Percentiles rank a stretch among this genome's conserved stretches.
Evolutionary conservation across 2,113 vertebrate species (phyloP).

Genomic region (Oreamnos americanus): DNA sequence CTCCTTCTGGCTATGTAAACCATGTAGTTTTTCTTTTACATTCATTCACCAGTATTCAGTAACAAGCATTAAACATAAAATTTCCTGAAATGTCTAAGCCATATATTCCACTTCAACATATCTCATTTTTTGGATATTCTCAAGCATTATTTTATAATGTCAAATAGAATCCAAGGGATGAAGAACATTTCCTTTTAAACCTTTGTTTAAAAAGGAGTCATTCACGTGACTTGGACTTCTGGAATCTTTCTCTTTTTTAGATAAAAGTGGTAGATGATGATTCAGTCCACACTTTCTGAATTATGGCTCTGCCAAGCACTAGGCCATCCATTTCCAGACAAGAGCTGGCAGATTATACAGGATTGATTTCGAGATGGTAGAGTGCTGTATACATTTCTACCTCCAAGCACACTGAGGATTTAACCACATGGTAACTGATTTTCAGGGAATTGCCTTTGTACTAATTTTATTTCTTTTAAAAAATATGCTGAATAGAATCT

Average conservation of each 20-base stretch:
- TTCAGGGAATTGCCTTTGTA: background rate
- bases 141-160: background rate
- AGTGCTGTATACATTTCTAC: background rate
- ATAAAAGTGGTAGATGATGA: background rate
- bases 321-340: background rate
- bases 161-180: background rate
- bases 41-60: background rate
- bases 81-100: background rate
- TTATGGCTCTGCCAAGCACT: background rate
- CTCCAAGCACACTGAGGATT: background rate
- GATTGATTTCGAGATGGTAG: background rate
- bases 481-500: background rate
- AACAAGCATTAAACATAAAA: background rate
- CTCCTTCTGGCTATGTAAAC: background rate
- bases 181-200: conserved; percentile 20
- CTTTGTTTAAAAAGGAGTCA: background rate
- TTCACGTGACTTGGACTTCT: background rate
- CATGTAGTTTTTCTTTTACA: background rate
- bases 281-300: conserved; percentile 1
- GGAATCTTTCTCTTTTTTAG: conserved; percentile 2
- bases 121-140: background rate
- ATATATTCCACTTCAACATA: background rate
- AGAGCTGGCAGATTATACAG: background rate
- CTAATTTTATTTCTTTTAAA: background rate
- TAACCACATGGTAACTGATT: background rate